phyloP scores from a whole-genome alignment of 2,113 vertebrate species.

The Elachura formosa region DNA sequence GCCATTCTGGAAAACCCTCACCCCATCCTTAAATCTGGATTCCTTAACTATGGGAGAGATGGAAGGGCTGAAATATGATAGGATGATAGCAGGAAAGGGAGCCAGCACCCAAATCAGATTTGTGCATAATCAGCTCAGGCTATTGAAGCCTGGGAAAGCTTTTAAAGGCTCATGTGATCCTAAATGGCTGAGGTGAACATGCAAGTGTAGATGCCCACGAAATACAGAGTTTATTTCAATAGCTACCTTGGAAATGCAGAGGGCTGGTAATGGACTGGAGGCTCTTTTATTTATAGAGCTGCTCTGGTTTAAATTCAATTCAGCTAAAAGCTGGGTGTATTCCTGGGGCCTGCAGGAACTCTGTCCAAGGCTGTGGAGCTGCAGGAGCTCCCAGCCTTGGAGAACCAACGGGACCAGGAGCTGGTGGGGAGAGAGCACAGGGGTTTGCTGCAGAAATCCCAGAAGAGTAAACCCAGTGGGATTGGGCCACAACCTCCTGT shows the following conservation, averaged over 20 bases:
- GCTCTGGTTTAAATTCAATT: neutral
- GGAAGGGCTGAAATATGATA: neutral
- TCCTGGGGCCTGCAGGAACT: neutral
- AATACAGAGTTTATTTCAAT: neutral
- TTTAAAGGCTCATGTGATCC: neutral
- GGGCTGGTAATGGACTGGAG: neutral
- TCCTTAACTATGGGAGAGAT: neutral
- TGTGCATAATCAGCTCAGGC: neutral
- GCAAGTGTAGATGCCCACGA: neutral
- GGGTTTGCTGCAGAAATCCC: neutral
- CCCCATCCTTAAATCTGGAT: neutral
- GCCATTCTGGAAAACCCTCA: neutral
- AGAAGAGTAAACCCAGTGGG: neutral
- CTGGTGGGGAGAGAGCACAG: fast-evolving
- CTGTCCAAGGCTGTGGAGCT: neutral
- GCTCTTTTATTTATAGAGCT: neutral
- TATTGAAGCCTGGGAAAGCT: neutral
- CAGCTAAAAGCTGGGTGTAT: neutral
- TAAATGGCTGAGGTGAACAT: neutral
- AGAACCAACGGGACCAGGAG: neutral
- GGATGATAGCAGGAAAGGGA: neutral
- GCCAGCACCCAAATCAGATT: constrained; percentile 16
- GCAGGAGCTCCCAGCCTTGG: neutral
- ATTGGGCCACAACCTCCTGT: neutral
- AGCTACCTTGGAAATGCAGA: neutral